Conservation (phyloP, 2,797 vertebrate genomes). For the Vespertilio murinus region DNA sequence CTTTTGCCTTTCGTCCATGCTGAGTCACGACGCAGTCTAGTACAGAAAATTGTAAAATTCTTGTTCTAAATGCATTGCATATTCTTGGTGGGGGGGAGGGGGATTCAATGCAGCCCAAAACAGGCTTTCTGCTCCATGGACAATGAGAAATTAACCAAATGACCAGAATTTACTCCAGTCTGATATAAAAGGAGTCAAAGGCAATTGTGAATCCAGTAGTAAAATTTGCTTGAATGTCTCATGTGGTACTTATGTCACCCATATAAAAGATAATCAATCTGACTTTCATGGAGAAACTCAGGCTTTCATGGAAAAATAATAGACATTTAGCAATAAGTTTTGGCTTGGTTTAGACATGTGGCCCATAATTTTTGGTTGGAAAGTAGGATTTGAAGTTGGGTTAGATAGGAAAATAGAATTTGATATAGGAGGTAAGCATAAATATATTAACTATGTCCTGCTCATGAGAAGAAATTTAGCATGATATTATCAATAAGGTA, state of each 20-base stretch:
- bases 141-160: slow-evolving; percentile 13
- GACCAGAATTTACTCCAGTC: not conserved
- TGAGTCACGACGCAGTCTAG: slow-evolving; percentile 8
- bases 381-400: not conserved
- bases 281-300: not conserved
- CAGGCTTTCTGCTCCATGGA: not conserved
- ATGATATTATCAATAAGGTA: not conserved
- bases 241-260: not conserved
- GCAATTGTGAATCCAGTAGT: not conserved
- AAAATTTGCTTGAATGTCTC: not conserved
- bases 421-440: not conserved
- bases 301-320: not conserved
- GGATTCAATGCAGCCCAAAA: not conserved
- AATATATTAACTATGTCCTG: not conserved
- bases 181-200: not conserved
- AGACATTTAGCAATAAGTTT: not conserved
- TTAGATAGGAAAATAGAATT: slow-evolving; percentile 19
- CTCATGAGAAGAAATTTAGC: not conserved
- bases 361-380: not conserved
- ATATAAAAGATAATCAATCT: not conserved
- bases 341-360: not conserved
- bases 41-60: not conserved
- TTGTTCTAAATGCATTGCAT: not conserved
- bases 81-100: no score
- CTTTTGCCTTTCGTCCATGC: not conserved